Evolutionary conservation across 2,888 invertebrate species (phyloP).

Genomic region (Petrolisthes manimaculis): DNA sequence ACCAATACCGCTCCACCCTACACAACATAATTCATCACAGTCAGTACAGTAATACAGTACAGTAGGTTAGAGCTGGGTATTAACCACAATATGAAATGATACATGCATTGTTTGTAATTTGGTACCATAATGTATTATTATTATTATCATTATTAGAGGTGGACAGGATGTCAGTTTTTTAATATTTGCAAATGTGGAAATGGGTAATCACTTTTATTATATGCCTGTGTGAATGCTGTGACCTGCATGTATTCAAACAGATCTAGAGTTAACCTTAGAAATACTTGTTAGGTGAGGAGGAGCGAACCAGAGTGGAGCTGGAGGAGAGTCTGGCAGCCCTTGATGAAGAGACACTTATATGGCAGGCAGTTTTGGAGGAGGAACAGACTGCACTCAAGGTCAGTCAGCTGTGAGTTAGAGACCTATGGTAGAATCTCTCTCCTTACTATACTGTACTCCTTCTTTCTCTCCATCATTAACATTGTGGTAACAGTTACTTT

Average conservation of each 20-base stretch:
- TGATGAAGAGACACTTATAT: constrained; percentile 41
- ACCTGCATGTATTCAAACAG: not conserved
- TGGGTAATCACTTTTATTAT: not conserved
- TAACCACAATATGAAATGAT: not conserved
- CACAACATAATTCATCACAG: constrained; percentile 54
- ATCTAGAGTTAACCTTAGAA: not conserved
- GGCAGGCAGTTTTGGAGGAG: constrained; percentile 38
- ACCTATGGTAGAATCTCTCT: no score
- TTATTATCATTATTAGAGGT: not conserved
- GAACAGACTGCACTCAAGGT: constrained; percentile 40
- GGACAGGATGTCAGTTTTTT: not conserved
- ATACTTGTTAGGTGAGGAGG: constrained; percentile 50
- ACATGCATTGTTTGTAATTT: not conserved
- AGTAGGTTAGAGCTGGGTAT: not conserved
- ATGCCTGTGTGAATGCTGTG: not conserved
- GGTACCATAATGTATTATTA: no score
- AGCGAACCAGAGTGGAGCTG: constrained; percentile 43
- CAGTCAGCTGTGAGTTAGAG: not conserved
- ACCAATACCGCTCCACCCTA: constrained; percentile 50
- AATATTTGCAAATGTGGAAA: not conserved
- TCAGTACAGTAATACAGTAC: not conserved
- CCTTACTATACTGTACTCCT: no score
- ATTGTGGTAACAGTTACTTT: no score
- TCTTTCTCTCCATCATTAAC: no score
- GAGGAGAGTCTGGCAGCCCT: constrained; percentile 47